Percentiles rank a stretch among this genome's conserved stretches.
Evolutionary conservation across 2,797 vertebrate genomes (phyloP).

Genomic region (Peromyscus aztecus): DNA sequence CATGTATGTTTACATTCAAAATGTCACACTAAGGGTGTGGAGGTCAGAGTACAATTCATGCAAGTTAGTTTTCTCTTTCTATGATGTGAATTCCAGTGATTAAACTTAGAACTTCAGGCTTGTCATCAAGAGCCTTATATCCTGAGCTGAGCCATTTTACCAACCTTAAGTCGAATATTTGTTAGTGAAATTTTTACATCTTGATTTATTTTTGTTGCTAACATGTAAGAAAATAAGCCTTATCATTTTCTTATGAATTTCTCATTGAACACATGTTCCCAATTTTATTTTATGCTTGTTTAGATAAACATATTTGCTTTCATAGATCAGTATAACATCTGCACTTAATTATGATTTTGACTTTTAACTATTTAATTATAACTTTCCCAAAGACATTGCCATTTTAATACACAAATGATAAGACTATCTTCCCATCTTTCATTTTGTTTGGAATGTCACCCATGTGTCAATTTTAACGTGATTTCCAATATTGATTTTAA

Average conservation of each 20-base stretch:
- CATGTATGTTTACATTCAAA: background rate
- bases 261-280: background rate
- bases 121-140: background rate
- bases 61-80: background rate
- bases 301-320: background rate
- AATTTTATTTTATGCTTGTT: background rate
- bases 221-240: background rate
- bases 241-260: background rate
- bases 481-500: background rate
- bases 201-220: background rate
- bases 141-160: background rate
- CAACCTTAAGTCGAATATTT: background rate
- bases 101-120: background rate
- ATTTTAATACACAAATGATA: background rate
- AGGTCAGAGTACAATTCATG: background rate
- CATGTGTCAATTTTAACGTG: background rate
- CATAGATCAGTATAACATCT: background rate
- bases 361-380: background rate
- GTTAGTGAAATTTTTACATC: background rate
- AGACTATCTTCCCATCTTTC: background rate
- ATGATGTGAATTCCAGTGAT: background rate
- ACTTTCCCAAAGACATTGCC: background rate
- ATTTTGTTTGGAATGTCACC: background rate
- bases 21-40: background rate
- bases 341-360: background rate